Evolutionary conservation across 2,113 vertebrate species (phyloP), one percentile per base, ranked within the genome.

Genomic region (Megaleporinus macrocephalus): DNA sequence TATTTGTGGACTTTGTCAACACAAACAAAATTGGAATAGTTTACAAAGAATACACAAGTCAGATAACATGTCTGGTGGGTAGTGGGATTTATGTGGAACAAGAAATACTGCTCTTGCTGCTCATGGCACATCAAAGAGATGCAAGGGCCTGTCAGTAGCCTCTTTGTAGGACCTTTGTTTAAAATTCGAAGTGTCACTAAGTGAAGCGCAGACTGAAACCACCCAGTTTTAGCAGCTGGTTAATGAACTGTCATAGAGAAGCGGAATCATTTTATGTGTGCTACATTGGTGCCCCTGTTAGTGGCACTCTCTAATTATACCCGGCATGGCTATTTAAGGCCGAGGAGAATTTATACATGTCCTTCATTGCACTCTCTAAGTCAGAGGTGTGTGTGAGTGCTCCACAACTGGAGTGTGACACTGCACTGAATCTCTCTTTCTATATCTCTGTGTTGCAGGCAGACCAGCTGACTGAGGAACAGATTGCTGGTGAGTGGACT

Each of bases 381-480:
- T 86, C 89, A 85, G 85, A 90, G 89, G 88, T 92, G 90, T 82
- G 84, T 81, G 88, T 84, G 87, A 86, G 86, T 47, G 86, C 83
- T 84, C 84, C 82, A 76, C n/a, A 47, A 61, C 30, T 75, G 36
- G n/a, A 75, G 51, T 78, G 78, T 53, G 83, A 85, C 72, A 63
- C 36, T 76, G 80, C 73, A 26, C 53, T 73, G 51, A 81, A 59
- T 76, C 68, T 14, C 57, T 53, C 26, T 65, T 47, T 13, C 33
- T 10, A 24, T 41, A 80, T 51, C 26, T 83, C 83, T 16, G 83
- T 49, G 69, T 82, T 81, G 82, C 91, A 97, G 96, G 96, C 96
- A 82, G 96, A 97, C 91, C 96, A 97, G 90, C 93, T 97, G 90
- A 96, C 96, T 1, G 96, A 96, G 86, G 96, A 97, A 83, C 96